phyloP scores from a whole-genome alignment of 2,113 vertebrate species.

The Passer domesticus region DNA sequence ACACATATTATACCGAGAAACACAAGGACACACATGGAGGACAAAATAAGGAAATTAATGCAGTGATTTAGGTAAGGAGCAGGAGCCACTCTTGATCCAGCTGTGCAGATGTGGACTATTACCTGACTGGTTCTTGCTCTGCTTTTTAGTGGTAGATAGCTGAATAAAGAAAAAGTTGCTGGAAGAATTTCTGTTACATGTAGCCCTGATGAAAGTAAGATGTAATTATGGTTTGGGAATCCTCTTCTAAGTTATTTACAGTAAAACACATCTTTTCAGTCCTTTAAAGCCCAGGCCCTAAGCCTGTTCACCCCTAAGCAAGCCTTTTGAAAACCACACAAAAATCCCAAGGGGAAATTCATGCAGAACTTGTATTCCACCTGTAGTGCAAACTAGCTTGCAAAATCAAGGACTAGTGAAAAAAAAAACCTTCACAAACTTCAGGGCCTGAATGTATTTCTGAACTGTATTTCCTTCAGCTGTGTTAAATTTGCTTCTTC shows the following conservation, averaged over 20 bases:
- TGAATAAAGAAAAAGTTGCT: not conserved
- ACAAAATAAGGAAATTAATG: not conserved
- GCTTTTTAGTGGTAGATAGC: not conserved
- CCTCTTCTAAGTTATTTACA: not conserved
- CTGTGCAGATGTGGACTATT: not conserved
- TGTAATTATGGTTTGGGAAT: not conserved
- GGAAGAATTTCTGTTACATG: not conserved
- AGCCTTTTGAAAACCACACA: not conserved
- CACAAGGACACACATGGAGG: conserved; percentile 7
- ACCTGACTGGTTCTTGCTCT: not conserved
- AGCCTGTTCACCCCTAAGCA: not conserved
- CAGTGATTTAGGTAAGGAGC: not conserved
- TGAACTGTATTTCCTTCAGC: not conserved
- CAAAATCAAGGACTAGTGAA: not conserved
- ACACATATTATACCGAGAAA: not conserved
- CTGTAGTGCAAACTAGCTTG: not conserved
- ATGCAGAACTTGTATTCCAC: not conserved
- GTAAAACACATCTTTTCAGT: not conserved
- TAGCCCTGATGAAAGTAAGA: not conserved
- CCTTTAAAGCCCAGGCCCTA: not conserved
- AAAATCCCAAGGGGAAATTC: not conserved
- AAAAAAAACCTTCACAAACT: not conserved
- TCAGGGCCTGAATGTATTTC: not conserved
- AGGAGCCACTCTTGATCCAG: not conserved
- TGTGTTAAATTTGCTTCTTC: not conserved